phyloP scores from a whole-genome alignment of 2,113 vertebrate genomes.

The Illadopsis cleaveri region DNA sequence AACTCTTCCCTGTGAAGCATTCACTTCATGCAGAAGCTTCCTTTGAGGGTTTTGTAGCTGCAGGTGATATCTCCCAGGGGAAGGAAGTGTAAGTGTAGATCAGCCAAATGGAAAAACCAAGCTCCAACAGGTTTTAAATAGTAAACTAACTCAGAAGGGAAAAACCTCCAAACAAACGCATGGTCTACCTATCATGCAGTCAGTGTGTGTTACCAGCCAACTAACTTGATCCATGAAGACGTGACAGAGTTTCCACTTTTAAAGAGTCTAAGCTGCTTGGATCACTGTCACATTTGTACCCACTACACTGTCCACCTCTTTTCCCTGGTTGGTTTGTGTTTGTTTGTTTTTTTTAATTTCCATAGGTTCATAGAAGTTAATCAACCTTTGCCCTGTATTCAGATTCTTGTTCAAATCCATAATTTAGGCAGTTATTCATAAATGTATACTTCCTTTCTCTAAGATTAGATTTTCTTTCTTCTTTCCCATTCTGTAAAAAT shows the following conservation, averaged over 20 bases:
- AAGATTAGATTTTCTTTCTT: neutral
- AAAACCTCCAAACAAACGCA: accelerated
- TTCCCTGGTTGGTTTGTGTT: neutral
- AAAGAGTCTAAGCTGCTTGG: neutral
- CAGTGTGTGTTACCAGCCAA: neutral
- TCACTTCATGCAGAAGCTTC: neutral
- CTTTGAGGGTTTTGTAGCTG: neutral
- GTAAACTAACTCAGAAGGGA: slow-evolving; percentile 8
- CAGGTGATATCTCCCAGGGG: neutral
- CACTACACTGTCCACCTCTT: neutral
- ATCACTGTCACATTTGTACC: neutral
- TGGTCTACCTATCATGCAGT: neutral
- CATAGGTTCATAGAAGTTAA: neutral
- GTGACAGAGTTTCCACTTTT: neutral
- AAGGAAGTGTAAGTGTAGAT: neutral
- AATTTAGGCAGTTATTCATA: neutral
- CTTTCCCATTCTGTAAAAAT: neutral
- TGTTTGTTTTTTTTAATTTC: neutral
- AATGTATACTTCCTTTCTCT: neutral
- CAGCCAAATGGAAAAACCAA: slow-evolving; percentile 17
- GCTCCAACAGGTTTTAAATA: slow-evolving; percentile 37
- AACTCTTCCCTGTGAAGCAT: slow-evolving; percentile 26
- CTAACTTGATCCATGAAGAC: neutral
- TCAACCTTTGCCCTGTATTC: neutral
- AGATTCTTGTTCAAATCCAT: neutral